These are phyloP conservation scores for Orthosia gracilis DNA, from an alignment of 2,888 invertebrate genomes.

Conservation along the genomic window DNA sequence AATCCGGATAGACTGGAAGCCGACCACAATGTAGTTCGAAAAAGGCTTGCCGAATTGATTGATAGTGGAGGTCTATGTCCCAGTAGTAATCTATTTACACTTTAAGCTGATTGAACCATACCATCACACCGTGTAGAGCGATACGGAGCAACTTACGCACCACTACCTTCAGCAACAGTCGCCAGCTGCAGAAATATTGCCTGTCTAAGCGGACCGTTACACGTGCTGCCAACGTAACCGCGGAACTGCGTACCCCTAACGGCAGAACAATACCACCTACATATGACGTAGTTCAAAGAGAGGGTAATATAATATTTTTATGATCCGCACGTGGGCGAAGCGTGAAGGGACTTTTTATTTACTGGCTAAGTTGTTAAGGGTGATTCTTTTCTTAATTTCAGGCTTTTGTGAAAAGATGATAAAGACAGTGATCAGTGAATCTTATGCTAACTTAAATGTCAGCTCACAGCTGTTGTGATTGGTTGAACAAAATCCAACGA, in stretches of 20 bases:
- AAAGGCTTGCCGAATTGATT: too few species aligned
- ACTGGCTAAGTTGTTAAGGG: conserved; percentile 19
- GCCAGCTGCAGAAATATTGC: conserved; percentile 11
- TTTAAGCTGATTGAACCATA: not conserved
- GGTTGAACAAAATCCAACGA: too few species aligned
- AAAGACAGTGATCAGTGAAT: not conserved
- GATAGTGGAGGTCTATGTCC: too few species aligned
- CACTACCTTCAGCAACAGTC: not conserved
- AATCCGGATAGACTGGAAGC: too few species aligned
- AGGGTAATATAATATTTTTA: conserved; percentile 61
- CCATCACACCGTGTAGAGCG: not conserved
- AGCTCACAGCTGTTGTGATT: too few species aligned
- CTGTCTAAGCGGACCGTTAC: not conserved
- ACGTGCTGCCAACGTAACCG: conserved; percentile 24
- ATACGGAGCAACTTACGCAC: not conserved
- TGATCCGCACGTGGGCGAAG: conserved; percentile 47
- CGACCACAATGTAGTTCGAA: too few species aligned
- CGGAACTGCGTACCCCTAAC: conserved; percentile 37
- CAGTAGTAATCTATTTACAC: not conserved
- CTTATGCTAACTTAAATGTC: not conserved
- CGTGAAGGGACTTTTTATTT: conserved; percentile 40
- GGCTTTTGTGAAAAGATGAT: not conserved
- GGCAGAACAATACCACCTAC: conserved; percentile 39
- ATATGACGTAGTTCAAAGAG: conserved; percentile 36
- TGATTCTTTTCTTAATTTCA: not conserved